Evolutionary conservation across 2,888 invertebrate species (phyloP).

Genomic region (Drosophila atripex): DNA sequence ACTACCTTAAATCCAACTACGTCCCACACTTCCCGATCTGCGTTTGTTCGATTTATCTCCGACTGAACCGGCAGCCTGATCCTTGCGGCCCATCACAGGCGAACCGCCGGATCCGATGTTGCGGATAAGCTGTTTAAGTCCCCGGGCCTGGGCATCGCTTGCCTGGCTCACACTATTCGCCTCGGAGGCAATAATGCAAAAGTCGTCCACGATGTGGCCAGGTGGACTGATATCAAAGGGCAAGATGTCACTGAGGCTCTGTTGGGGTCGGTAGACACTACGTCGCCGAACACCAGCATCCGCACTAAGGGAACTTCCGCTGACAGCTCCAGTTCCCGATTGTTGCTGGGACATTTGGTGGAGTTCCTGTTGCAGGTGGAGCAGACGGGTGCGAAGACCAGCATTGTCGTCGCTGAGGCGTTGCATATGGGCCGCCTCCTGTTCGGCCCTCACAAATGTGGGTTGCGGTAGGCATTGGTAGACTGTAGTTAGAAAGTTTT

Average conservation of each 20-base stretch:
- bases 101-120: conserved; percentile 92
- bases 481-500: conserved; percentile 96
- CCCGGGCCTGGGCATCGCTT: conserved; percentile 88
- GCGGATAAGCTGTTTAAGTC: conserved; percentile 90
- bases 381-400: conserved; percentile 85
- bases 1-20: conserved; percentile 80
- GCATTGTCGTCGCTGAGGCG: conserved; percentile 94
- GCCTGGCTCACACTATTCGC: conserved; percentile 83
- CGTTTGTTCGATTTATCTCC: conserved; percentile 68
- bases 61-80: conserved; percentile 69
- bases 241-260: conserved; percentile 86
- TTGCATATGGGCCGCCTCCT: conserved; percentile 91
- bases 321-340: conserved; percentile 34
- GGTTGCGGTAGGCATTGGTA: conserved; percentile 95
- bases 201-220: conserved; percentile 94
- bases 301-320: conserved; percentile 49
- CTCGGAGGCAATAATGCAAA: conserved; percentile 94
- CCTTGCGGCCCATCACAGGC: conserved; percentile 91
- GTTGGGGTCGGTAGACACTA: conserved; percentile 83
- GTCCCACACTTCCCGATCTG: conserved; percentile 83
- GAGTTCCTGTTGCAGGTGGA: conserved; percentile 76
- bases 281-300: conserved; percentile 68
- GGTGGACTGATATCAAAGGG: conserved; percentile 89
- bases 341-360: conserved; percentile 66
- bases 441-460: conserved; percentile 92